Evolutionary conservation across 2,888 invertebrate species (phyloP).

Genomic region (Camponotus fellah): DNA sequence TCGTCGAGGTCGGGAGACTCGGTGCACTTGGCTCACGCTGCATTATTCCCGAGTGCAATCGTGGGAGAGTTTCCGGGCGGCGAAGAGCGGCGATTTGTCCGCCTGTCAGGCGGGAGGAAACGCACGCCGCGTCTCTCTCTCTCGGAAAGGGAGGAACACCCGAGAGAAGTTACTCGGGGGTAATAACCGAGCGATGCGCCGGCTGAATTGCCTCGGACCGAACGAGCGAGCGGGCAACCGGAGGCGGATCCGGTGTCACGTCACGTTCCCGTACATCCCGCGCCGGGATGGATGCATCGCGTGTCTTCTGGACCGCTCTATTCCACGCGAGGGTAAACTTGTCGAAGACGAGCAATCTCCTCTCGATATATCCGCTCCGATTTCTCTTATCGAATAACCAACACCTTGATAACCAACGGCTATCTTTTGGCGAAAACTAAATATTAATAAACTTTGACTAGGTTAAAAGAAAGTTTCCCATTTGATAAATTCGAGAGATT

Average conservation of each 20-base stretch:
- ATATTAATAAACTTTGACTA: not conserved
- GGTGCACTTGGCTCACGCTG: constrained; percentile 22
- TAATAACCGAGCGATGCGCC: constrained; percentile 70
- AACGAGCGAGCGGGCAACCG: constrained; percentile 69
- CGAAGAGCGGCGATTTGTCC: constrained; percentile 46
- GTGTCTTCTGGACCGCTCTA: constrained; percentile 59
- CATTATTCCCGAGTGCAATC: constrained; percentile 54
- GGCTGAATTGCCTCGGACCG: constrained; percentile 73
- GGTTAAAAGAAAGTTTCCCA: not conserved
- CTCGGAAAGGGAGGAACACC: constrained; percentile 60
- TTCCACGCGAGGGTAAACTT: constrained; percentile 21
- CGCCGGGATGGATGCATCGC: constrained; percentile 67
- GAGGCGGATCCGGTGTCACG: constrained; percentile 78
- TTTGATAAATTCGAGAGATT: not conserved
- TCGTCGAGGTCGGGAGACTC: constrained; percentile 31
- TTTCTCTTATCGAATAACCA: not conserved
- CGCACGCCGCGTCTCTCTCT: constrained; percentile 1
- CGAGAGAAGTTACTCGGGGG: constrained; percentile 70
- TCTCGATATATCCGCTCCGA: not conserved
- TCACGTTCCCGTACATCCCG: constrained; percentile 71
- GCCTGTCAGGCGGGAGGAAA: constrained; percentile 42
- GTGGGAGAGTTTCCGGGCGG: constrained; percentile 39
- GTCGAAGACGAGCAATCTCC: not conserved
- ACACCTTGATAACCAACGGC: not conserved
- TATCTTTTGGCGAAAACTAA: not conserved